Base-by-base conservation (phyloP, 1,140 invertebrate species). In the Ladona fulva region DNA sequence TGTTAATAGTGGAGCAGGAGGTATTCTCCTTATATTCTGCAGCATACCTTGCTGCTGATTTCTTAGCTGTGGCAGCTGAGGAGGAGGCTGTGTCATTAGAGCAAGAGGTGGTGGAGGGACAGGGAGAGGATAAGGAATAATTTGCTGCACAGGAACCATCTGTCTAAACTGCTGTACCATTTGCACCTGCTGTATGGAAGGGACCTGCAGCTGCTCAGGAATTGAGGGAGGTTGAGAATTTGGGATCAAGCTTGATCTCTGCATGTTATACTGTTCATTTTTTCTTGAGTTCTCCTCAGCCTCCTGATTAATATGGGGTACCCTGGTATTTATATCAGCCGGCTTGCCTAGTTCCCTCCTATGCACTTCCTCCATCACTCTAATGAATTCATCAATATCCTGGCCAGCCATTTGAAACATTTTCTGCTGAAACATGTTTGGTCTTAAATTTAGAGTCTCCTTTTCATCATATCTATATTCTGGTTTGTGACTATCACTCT, bases 391-490 rank as follows among this genome's bases (percentile, higher is more conserved):
- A 81, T 96, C 94, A n/a, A 95, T 93, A 83, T 96, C 94, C 85
- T 96, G 94, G 1, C 94, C 94, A n/a, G 93, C 92, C 82, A 95
- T 89, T 10, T 91, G 91, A 78, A 95, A 87, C 92, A 95, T 95
- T 83, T 92, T 91, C 79, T 94, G 92, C 81, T 95, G 93, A 12
- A 95, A 82, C 0, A 89, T 90, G 0, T 93, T 92, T 0, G 89
- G 87, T 76, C 78, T 77, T 0, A 83, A 77, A 29, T 8, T 10
- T 14, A 10, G 22, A 10, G 74, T 59, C 66, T 44, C 37, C 25
- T 86, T 85, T 75, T 82, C 83, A 3, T 85, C 84, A 5, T 78
- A 78, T 29, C 81, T 78, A 74, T 84, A 83, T 11, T 85, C 85
- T 19, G 83, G 83, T 52, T 86, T 75, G 84, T 24, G 76, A 74